Conservation (phyloP, 64 coral and sea anemone species). For the Orbicella faveolata region DNA sequence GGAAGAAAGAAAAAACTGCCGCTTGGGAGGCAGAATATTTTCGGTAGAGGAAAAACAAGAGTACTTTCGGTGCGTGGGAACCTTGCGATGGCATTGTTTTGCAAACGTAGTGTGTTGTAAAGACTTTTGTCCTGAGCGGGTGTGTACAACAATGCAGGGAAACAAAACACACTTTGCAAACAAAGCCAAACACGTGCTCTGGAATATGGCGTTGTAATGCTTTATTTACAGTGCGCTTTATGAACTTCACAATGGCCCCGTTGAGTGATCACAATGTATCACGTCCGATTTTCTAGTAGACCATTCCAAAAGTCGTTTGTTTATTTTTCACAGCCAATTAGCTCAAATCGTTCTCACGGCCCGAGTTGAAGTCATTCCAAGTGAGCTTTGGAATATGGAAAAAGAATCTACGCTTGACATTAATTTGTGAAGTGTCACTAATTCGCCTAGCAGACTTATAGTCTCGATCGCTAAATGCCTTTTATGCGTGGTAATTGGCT, state of each 20-base stretch:
- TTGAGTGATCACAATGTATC: conserved; percentile 10
- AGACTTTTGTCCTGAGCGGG: conserved; percentile 29
- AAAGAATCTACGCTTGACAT: neutral
- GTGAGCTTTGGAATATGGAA: neutral
- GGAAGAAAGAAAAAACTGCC: neutral
- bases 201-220: conserved; percentile 27
- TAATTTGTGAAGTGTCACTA: neutral
- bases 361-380: neutral
- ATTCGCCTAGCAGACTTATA: neutral
- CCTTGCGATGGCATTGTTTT: conserved; percentile 16
- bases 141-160: conserved; percentile 8
- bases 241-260: conserved; percentile 1
- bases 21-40: neutral
- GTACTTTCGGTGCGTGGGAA: conserved; percentile 26
- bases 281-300: neutral
- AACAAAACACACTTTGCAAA: conserved; percentile 44
- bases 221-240: conserved; percentile 47
- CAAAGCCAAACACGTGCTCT: conserved; percentile 46
- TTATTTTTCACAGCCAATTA: conserved; percentile 46
- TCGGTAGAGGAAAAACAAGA: neutral
- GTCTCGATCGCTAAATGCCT: neutral
- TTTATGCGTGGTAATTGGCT: neutral
- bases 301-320: conserved; percentile 47
- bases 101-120: neutral
- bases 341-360: conserved; percentile 43